Percentiles rank a stretch among this genome's conserved stretches.
Conservation (phyloP, 2,113 vertebrate genomes). For the Pseudorectes ferrugineus region DNA sequence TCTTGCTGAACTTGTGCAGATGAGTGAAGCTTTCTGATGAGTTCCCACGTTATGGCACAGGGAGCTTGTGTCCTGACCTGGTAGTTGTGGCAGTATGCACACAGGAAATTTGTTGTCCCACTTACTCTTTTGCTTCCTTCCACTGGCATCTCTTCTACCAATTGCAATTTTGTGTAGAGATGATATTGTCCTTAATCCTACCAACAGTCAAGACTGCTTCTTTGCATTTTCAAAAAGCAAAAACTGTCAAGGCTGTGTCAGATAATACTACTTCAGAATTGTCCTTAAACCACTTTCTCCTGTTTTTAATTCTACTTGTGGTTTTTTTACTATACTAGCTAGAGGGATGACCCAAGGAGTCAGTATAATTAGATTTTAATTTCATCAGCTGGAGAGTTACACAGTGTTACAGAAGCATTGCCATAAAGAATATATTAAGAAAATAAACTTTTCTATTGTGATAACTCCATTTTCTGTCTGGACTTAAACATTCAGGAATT, state of each 20-base stretch:
- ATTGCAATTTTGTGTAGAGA: not conserved
- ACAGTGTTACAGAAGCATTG: not conserved
- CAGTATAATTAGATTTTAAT: not conserved
- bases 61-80: not conserved
- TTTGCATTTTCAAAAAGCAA: not conserved
- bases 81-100: not conserved
- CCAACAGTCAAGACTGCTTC: not conserved
- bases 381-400: not conserved
- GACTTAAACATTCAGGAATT: not conserved
- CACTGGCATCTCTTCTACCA: not conserved
- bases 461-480: not conserved
- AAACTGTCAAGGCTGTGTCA: not conserved
- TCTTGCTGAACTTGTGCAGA: not conserved
- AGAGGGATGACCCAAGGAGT: not conserved
- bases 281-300: not conserved
- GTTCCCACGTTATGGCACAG: not conserved
- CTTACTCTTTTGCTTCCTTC: not conserved
- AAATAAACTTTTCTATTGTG: not conserved
- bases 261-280: not conserved
- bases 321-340: not conserved
- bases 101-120: not conserved
- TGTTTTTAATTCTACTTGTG: not conserved
- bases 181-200: not conserved
- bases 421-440: not conserved
- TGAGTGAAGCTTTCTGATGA: not conserved